phyloP scores from a whole-genome alignment of 1,140 invertebrate species.

The Drosophila bocki region DNA sequence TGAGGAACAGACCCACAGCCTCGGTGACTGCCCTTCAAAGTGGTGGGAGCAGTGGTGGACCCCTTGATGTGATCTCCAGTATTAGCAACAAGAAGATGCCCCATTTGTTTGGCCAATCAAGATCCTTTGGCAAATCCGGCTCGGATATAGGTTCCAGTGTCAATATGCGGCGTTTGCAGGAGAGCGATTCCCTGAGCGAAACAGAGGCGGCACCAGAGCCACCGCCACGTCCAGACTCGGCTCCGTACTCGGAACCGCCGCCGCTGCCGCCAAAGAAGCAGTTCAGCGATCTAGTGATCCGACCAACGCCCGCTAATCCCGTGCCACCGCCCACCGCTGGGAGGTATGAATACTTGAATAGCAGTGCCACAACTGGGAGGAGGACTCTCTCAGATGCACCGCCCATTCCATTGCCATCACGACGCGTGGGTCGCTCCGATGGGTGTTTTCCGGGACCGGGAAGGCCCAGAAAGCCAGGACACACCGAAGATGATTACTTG shows the following conservation, averaged over 20 bases:
- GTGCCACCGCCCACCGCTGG: conserved; percentile 42
- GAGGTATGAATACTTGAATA: conserved; percentile 73
- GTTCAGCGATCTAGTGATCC: conserved; percentile 81
- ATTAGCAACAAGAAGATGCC: conserved; percentile 84
- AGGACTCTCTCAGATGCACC: conserved; percentile 83
- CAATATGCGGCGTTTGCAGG: conserved; percentile 84
- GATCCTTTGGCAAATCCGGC: conserved; percentile 72
- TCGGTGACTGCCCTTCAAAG: conserved; percentile 42
- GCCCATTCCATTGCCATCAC: conserved; percentile 88
- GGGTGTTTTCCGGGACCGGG: conserved; percentile 85
- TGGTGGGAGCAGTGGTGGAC: conserved; percentile 24
- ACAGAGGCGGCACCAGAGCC: conserved; percentile 88
- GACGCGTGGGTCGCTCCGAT: conserved; percentile 87
- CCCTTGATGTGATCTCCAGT: conserved; percentile 80
- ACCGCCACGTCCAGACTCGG: conserved; percentile 88
- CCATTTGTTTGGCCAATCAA: conserved; percentile 80
- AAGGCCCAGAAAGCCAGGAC: conserved; percentile 85
- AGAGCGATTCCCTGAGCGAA: conserved; percentile 85
- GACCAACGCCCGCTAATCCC: conserved; percentile 71
- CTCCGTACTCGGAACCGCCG: conserved; percentile 89
- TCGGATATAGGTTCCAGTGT: conserved; percentile 75
- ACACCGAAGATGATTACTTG: conserved; percentile 88
- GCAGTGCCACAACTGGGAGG: conserved; percentile 36
- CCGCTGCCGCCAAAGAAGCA: conserved; percentile 94
- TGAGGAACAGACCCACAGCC: conserved; percentile 58